Evolutionary conservation across 2,797 vertebrate genomes (phyloP), one percentile per base, ranked within the genome.

Genomic region (Propithecus perrieri): DNA sequence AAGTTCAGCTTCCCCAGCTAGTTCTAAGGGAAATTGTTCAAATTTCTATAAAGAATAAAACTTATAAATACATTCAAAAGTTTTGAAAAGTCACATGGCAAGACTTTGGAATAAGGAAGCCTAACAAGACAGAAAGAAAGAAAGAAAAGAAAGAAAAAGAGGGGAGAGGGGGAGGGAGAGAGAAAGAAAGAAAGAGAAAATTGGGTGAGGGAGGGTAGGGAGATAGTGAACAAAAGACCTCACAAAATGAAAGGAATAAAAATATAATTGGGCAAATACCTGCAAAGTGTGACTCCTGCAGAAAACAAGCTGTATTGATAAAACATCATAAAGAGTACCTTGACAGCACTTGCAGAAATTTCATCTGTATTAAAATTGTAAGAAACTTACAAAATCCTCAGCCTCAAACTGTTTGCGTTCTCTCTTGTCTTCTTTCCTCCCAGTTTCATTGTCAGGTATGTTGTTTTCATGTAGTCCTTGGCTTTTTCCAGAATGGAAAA

Each of bases 311-410:
- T 95, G 4, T 46, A 92, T 14, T 96, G n/a, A 22, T 91, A 86
- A 96, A 96, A 94, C 15, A 28, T 76, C 80, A 46, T 57, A 20
- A 88, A 65, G 33, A 67, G n/a, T 67, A 65, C 63, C 33, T n/a
- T n/a, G 97, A 97, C 0, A 10, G 55, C 72, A 95, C 67, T 74
- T 94, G 38, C 7, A 61, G 33, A 97, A 96, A 94, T 12, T 38
- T 92, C 76, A 10, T 91, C 80, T 84, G 33, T 75, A 96, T 86
- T 76, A 65, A 57, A 97, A 96, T 93, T 84, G 95, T 7, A 93
- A 95, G 90, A 94, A 95, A 99, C 99, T 98, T 98, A 99, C 99
- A 98, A 99, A 99, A 97, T 99, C 99, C 96, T 99, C 99, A 90
- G 98, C 98, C 96, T 98, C 98, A 98, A 99, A 99, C 48, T 98